A percentile compares a stretch with the other conserved stretches of the same genome.
phyloP scores from a whole-genome alignment of 2,113 vertebrate species.

The Protomyctophum bolini region DNA sequence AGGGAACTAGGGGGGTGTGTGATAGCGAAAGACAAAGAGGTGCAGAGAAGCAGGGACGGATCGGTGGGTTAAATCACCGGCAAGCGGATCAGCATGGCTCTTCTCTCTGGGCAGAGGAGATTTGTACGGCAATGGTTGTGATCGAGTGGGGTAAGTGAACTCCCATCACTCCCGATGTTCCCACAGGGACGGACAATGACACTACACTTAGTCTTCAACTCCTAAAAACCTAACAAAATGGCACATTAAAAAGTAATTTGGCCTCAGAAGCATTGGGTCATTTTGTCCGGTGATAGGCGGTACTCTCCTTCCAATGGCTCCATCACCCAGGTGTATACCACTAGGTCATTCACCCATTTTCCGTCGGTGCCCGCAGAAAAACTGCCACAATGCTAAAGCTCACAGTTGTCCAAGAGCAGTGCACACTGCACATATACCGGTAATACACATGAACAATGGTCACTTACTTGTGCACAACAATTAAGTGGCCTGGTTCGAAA shows the following conservation, averaged over 20 bases:
- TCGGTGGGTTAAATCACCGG: neutral
- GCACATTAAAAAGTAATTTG: constrained; percentile 50
- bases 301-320: constrained; percentile 15
- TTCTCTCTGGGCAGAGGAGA: neutral
- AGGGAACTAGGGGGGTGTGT: neutral
- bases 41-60: neutral
- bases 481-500: no score
- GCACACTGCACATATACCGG: no score
- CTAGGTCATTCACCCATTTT: constrained; percentile 24
- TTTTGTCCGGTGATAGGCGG: constrained; percentile 13
- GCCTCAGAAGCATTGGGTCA: constrained; percentile 28
- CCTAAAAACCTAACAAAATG: constrained; percentile 9
- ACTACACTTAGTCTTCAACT: constrained; percentile 17
- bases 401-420: neutral
- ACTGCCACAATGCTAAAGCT: constrained; percentile 37
- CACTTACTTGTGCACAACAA: no score
- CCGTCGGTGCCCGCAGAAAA: constrained; percentile 32
- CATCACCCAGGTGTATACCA: constrained; percentile 14
- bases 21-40: neutral
- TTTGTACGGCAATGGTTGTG: neutral
- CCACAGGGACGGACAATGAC: constrained; percentile 9
- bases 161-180: neutral
- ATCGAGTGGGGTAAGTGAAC: neutral
- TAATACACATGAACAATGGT: no score
- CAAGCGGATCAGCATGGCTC: neutral